Evolutionary conservation across 2,113 vertebrate genomes (phyloP).

Genomic region (Clupea harengus): DNA sequence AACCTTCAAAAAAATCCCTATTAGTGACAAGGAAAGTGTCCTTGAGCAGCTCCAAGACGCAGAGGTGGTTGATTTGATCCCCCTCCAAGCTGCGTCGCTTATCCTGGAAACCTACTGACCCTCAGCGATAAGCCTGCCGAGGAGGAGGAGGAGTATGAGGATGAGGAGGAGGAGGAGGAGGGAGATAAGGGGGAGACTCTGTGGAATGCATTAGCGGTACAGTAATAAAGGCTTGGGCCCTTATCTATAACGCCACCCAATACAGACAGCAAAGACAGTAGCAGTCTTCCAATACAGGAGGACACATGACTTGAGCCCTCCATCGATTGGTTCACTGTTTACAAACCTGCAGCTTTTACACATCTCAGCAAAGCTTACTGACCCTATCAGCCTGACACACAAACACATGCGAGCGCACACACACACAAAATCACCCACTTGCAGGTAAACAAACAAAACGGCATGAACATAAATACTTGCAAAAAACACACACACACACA

Average conservation of each 20-base stretch:
- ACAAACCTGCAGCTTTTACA: not conserved
- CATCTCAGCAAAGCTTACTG: not conserved
- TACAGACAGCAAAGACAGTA: not conserved
- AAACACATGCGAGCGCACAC: not conserved
- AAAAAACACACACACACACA: conserved; percentile 22
- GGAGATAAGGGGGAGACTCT: no score
- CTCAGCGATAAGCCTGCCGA: not conserved
- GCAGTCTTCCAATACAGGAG: not conserved
- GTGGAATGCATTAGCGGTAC: no score
- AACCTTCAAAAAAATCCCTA: not conserved
- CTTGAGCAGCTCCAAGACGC: not conserved
- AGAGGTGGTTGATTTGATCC: not conserved
- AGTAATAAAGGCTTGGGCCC: not conserved
- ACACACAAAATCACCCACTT: not conserved
- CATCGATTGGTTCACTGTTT: conserved; percentile 8
- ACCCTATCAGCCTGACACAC: not conserved
- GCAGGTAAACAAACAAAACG: no score
- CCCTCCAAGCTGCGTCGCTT: not conserved
- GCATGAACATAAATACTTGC: no score
- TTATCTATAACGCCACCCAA: not conserved
- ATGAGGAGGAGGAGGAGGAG: no score
- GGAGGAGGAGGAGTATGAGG: no score
- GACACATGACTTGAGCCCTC: not conserved
- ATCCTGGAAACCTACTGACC: not conserved
- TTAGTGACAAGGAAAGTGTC: not conserved